Evolutionary conservation across 2,888 invertebrate genomes (phyloP).

Genomic region (Seira sanloemensis): DNA sequence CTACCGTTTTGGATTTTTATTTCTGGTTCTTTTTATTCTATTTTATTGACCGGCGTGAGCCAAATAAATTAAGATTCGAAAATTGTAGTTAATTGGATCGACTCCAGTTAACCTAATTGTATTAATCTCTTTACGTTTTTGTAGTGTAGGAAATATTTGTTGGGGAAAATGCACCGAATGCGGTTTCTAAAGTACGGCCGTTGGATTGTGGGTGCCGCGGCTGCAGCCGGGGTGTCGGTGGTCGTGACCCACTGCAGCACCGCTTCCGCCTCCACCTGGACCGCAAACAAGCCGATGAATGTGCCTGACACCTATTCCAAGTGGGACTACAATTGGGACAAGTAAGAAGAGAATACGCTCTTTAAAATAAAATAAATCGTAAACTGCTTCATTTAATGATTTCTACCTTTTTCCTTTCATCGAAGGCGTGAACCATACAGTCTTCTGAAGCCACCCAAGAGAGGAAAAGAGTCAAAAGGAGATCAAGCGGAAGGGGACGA

Average conservation of each 20-base stretch:
- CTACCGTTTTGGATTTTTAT: too few relatives aligned
- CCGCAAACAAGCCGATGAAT: constrained; percentile 57
- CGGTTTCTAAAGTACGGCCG: constrained; percentile 57
- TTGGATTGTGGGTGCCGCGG: constrained; percentile 59
- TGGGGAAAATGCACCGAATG: constrained; percentile 54
- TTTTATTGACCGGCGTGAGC: too few relatives aligned
- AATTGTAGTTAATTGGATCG: too few relatives aligned
- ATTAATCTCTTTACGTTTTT: too few relatives aligned
- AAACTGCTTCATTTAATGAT: too few relatives aligned
- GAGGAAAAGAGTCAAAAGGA: constrained; percentile 30
- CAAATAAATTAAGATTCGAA: too few relatives aligned
- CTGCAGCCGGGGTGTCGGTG: constrained; percentile 55
- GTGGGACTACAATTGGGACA: constrained; percentile 95
- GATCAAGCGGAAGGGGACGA: constrained; percentile 36
- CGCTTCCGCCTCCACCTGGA: constrained; percentile 48
- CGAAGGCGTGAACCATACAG: constrained; percentile 85
- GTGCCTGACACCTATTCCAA: constrained; percentile 76
- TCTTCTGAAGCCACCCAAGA: constrained; percentile 80
- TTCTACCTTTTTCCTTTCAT: too few relatives aligned
- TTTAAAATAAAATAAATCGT: too few relatives aligned
- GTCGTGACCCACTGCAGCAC: constrained; percentile 55
- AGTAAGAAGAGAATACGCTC: constrained; percentile 82
- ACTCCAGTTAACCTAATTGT: too few relatives aligned
- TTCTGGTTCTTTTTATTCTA: too few relatives aligned
- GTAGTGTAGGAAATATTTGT: too few relatives aligned